Evolutionary conservation across 2,797 vertebrate genomes (phyloP).

Genomic region (Staurois parvus): DNA sequence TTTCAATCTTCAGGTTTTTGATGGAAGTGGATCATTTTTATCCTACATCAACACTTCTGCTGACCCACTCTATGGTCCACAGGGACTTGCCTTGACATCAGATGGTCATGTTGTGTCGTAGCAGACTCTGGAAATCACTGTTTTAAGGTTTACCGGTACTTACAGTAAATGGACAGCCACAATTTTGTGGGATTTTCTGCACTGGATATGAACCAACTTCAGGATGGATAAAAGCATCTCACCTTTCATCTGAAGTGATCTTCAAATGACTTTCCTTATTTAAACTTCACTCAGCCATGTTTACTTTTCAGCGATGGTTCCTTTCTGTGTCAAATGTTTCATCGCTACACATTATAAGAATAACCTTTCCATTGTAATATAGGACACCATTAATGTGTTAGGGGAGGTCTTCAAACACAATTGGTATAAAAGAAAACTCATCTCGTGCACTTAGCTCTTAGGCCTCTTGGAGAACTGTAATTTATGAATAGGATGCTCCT

Average conservation of each 20-base stretch:
- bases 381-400: conserved; percentile 44
- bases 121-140: conserved; percentile 99
- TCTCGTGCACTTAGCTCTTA: conserved; percentile 53
- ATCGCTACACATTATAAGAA: conserved; percentile 19
- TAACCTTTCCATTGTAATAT: conserved; percentile 10
- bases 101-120: conserved; percentile 97
- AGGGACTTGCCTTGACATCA: conserved; percentile 94
- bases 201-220: conserved; percentile 67
- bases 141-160: conserved; percentile 97
- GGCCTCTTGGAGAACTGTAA: conserved; percentile 63
- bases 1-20: conserved; percentile 87
- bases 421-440: conserved; percentile 5
- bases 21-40: conserved; percentile 95
- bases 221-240: conserved; percentile 61
- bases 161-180: conserved; percentile 81
- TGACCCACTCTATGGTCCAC: conserved; percentile 96
- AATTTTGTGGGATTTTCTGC: conserved; percentile 59
- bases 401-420: conserved; percentile 26
- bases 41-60: conserved; percentile 98
- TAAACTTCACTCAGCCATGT: conserved; percentile 66
- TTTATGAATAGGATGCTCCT: conserved; percentile 70
- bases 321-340: conserved; percentile 40
- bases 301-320: conserved; percentile 49
- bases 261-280: conserved; percentile 68
- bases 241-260: conserved; percentile 67